Evolutionary conservation across 2,113 vertebrate genomes (phyloP).

Genomic region (Azemiops feae): DNA sequence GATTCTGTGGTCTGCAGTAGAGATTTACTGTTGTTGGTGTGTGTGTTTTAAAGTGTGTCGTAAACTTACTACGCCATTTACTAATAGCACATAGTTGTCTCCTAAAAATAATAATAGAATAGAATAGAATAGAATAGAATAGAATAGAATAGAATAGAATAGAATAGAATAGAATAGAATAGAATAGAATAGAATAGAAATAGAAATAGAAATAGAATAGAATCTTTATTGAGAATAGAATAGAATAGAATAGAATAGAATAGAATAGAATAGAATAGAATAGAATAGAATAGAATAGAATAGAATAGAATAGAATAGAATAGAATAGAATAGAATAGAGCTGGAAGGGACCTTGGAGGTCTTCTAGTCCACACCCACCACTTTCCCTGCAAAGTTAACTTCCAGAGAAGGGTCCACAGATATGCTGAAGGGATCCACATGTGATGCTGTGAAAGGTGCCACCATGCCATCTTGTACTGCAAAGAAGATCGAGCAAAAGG

Average conservation of each 20-base stretch:
- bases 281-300: no score
- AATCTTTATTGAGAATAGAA: no score
- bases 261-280: no score
- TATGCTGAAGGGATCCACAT: background rate
- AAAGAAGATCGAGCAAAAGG: background rate
- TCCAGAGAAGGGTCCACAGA: conserved; percentile 52
- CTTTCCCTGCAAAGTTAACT: conserved; percentile 60
- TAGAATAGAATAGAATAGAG: no score
- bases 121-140: no score
- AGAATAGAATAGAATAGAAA: no score
- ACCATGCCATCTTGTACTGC: background rate
- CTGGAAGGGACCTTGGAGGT: no score
- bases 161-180: no score
- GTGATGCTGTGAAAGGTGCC: background rate
- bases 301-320: no score
- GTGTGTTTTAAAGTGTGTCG: background rate
- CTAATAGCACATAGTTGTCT: background rate
- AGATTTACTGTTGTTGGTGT: background rate
- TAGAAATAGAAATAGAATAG: no score
- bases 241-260: no score
- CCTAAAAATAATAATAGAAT: background rate
- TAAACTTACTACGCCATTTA: background rate
- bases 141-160: no score
- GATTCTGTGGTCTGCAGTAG: background rate
- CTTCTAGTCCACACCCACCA: conserved; percentile 39